Evolutionary conservation across 2,113 vertebrate genomes (phyloP).

Genomic region (Zosterops borbonicus): DNA sequence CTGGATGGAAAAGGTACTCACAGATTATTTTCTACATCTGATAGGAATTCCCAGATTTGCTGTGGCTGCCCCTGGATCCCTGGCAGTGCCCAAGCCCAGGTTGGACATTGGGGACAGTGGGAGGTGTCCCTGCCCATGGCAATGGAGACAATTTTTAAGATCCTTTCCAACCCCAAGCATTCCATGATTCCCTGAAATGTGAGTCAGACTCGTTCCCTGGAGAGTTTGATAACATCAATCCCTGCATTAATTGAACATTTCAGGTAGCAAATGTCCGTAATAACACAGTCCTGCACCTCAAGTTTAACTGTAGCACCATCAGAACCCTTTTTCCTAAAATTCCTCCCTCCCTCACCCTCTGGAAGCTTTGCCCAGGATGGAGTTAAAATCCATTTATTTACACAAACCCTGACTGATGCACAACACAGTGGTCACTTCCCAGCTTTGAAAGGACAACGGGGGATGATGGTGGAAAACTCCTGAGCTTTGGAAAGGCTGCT

Average conservation of each 20-base stretch:
- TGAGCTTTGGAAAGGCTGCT: neutral
- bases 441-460: neutral
- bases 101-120: rapidly evolving
- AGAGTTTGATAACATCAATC: neutral
- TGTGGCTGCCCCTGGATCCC: neutral
- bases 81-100: neutral
- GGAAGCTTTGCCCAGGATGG: neutral
- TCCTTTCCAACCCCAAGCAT: neutral
- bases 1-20: neutral
- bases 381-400: neutral
- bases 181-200: neutral
- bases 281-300: neutral
- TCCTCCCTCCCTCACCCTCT: neutral
- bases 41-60: neutral
- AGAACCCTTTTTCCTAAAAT: neutral
- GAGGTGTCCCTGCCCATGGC: neutral
- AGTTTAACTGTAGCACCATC: rapidly evolving
- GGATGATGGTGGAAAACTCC: neutral
- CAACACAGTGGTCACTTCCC: rapidly evolving
- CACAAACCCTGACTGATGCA: neutral
- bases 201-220: neutral
- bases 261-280: neutral
- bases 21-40: neutral
- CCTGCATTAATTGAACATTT: neutral
- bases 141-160: neutral